phyloP scores from a whole-genome alignment of 2,797 vertebrate genomes.

The Anguilla marmorata region DNA sequence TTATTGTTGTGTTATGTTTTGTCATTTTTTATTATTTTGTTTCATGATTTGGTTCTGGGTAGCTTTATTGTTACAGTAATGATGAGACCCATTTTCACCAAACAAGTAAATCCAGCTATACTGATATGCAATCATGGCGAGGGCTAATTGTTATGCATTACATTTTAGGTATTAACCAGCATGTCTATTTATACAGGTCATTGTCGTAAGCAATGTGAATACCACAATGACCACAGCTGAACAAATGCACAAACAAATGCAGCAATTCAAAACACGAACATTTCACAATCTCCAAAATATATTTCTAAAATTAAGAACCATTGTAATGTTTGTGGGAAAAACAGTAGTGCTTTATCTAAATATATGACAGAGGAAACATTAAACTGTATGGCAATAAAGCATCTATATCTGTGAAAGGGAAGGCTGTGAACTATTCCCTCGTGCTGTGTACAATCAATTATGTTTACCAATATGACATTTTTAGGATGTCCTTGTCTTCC shows the following conservation, averaged over 20 bases:
- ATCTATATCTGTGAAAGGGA: neutral
- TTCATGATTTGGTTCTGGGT: neutral
- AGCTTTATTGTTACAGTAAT: neutral
- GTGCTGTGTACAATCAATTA: neutral
- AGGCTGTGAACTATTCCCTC: neutral
- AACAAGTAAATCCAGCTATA: neutral
- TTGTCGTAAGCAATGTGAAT: neutral
- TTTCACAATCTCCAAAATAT: no score
- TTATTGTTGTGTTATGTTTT: neutral
- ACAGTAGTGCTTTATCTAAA: neutral
- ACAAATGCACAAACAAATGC: neutral
- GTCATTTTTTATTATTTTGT: neutral
- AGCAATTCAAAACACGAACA: neutral
- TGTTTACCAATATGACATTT: neutral
- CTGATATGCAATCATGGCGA: no score
- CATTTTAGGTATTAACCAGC: no score
- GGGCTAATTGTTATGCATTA: no score
- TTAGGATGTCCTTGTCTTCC: neutral
- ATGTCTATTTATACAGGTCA: neutral
- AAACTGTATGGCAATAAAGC: neutral
- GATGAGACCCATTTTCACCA: neutral
- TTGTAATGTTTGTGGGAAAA: neutral
- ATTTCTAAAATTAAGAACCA: neutral
- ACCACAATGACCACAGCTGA: neutral
- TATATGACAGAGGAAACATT: neutral